Conservation (phyloP, 1,140 invertebrate species). For the Hyles euphorbiae region DNA sequence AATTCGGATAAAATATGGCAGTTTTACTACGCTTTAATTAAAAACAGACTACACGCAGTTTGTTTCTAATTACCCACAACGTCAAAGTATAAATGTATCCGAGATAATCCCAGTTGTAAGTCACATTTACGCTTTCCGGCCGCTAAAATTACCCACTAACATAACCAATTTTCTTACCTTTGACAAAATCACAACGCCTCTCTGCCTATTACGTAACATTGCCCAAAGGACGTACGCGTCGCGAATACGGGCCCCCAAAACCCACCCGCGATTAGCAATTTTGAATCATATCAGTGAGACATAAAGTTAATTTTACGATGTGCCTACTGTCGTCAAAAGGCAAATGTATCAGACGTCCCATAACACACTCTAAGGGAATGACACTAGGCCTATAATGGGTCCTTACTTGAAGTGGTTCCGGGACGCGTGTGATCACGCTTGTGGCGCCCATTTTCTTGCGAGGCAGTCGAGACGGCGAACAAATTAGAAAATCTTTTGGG, state of each 20-base stretch:
- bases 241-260: slow-evolving; percentile 44
- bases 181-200: slow-evolving; percentile 66
- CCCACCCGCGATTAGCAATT: slow-evolving; percentile 33
- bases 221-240: slow-evolving; percentile 65
- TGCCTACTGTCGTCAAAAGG: slow-evolving; percentile 29
- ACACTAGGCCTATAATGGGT: slow-evolving; percentile 49
- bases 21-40: too few species aligned
- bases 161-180: slow-evolving; percentile 73
- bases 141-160: slow-evolving; percentile 60
- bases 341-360: slow-evolving; percentile 33
- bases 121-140: slow-evolving; percentile 41
- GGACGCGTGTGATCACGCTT: slow-evolving; percentile 43
- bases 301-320: slow-evolving; percentile 49
- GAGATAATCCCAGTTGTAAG: slow-evolving; percentile 37
- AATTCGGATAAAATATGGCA: too few species aligned
- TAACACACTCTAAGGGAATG: slow-evolving; percentile 43
- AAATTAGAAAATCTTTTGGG: slow-evolving; percentile 75
- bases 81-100: slow-evolving; percentile 22
- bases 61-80: background rate
- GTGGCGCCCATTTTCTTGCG: slow-evolving; percentile 38
- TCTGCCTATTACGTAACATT: slow-evolving; percentile 70
- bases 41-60: too few species aligned
- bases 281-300: slow-evolving; percentile 46
- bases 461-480: slow-evolving; percentile 49
- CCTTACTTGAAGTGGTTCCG: slow-evolving; percentile 29